A percentile compares a stretch with the other conserved stretches of the same genome.
phyloP scores from a whole-genome alignment of 2,888 invertebrate species.

The Spodoptera exigua region DNA sequence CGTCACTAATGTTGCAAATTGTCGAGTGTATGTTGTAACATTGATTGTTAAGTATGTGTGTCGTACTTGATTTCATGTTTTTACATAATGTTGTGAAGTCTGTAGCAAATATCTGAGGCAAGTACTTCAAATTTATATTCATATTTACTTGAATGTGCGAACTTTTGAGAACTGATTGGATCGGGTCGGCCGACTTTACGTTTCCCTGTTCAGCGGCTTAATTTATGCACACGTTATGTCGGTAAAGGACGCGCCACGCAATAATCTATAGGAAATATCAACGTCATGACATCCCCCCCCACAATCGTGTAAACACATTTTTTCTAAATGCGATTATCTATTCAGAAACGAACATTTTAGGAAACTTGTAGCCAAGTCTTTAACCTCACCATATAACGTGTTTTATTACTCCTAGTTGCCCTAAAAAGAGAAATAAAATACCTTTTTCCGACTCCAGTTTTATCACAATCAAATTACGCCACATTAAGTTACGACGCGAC shows the following conservation, averaged over 20 bases:
- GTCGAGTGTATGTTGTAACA: constrained; percentile 45
- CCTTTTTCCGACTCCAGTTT: constrained; percentile 61
- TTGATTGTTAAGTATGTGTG: constrained; percentile 57
- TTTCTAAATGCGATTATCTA: constrained; percentile 45
- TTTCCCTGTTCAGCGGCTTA: constrained; percentile 43
- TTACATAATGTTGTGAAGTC: constrained; percentile 56
- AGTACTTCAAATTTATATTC: constrained; percentile 26
- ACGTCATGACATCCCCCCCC: constrained; percentile 27
- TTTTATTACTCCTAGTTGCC: constrained; percentile 62
- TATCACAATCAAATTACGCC: constrained; percentile 79
- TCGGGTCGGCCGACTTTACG: constrained; percentile 32
- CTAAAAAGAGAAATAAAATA: constrained; percentile 65
- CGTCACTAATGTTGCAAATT: constrained; percentile 47
- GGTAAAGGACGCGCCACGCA: constrained; percentile 44
- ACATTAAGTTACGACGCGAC: constrained; percentile 76
- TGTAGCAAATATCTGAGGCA: constrained; percentile 53
- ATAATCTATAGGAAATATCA: constrained; percentile 35
- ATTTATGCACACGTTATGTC: constrained; percentile 47
- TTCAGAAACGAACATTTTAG: constrained; percentile 36
- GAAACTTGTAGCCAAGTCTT: constrained; percentile 45
- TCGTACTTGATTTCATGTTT: constrained; percentile 58
- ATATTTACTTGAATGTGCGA: constrained; percentile 18
- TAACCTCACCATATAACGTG: constrained; percentile 56
- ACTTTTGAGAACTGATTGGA: constrained; percentile 31
- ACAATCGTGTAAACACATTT: constrained; percentile 26